Base-by-base conservation (phyloP, 2,797 vertebrate species). In the Meriones psammophilus region DNA sequence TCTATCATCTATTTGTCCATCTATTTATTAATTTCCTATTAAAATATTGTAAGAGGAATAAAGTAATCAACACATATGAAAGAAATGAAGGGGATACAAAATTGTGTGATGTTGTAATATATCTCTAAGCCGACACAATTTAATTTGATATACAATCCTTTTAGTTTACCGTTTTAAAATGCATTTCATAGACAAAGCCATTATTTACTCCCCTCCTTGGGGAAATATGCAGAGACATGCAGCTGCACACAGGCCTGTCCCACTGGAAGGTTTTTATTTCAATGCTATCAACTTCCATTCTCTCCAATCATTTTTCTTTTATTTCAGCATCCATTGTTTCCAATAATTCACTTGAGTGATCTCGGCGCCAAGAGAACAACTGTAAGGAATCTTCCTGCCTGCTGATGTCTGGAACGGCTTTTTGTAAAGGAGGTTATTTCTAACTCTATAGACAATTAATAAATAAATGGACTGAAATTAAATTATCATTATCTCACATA, bases 171-270 rank as follows among this genome's bases (percentile, higher is more conserved):
- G 92, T 98, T 97, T 98, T 97, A 98, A 98, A 98, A 98, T 98
- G 96, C 96, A 96, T 98, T 96, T 94, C 84, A 89, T 91, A 98
- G 97, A 94, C 97, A 97, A 97, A 98, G 95, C 89, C 96, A 98
- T 98, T 98, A 97, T 98, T 98, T 98, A 97, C 60, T 97, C 93
- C 89, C 85, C 89, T 98, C 98, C 98, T 97, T 98, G 96, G 98
- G 98, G 98, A 98, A 98, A 98, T 98, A 98, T 97, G 96, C 94
- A 98, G 97, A 98, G 98, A 98, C 98, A 97, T 97, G 97, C 97
- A 97, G 94, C 98, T 98, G 93, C 95, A 97, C 96, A 97, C 87
- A 96, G 96, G 92, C 95, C 80, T 97, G 94, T 91, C 95, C 97
- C 95, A 95, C 88, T 98, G 97, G 94, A 98, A 98, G 97, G 68